phyloP scores from a whole-genome alignment of 2,797 vertebrate species.

The Cossypha niveicapilla region DNA sequence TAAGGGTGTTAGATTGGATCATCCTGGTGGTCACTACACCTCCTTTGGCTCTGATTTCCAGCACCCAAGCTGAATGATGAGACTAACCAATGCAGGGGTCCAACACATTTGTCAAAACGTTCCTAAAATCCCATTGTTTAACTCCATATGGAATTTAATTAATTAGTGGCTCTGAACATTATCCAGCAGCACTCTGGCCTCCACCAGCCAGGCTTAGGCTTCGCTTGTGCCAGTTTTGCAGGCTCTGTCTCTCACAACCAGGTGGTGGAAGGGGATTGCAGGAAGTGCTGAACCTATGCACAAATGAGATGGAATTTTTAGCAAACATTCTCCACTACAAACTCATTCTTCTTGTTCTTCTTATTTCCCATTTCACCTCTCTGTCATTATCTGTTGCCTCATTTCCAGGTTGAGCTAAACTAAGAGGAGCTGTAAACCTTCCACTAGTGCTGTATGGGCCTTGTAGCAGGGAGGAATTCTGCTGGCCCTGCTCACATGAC shows the following conservation, averaged over 20 bases:
- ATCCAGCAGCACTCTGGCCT: background rate
- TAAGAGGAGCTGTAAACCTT: background rate
- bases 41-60: background rate
- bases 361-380: background rate
- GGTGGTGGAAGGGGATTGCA: fast-evolving
- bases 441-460: background rate
- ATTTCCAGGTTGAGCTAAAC: background rate
- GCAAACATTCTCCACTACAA: background rate
- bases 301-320: background rate
- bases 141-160: background rate
- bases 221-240: background rate
- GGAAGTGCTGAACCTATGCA: background rate
- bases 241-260: background rate
- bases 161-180: background rate
- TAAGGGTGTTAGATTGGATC: background rate
- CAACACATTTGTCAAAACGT: background rate
- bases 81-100: background rate
- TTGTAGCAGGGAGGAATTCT: background rate
- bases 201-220: background rate
- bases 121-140: background rate
- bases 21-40: background rate
- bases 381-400: background rate
- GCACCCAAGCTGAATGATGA: background rate
- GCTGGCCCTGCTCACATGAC: background rate
- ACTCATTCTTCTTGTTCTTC: background rate